Base-by-base conservation (phyloP, 2,888 invertebrate genomes). In the Agapetus fuscipes region DNA sequence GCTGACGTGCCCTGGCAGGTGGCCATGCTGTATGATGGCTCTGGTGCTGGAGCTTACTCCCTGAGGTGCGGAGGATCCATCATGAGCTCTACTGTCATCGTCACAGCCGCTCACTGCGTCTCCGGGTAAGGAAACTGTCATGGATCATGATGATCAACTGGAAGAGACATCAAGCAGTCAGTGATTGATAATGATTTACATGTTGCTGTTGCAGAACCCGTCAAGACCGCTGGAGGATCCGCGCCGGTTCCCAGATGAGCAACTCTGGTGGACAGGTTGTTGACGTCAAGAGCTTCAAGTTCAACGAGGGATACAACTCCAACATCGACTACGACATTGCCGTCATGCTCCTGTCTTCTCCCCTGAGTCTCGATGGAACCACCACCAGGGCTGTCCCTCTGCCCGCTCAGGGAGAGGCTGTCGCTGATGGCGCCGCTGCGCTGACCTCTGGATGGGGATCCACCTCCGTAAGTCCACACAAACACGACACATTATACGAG, bases 31-130 rank as follows among this genome's bases (percentile, higher is more conserved):
- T 30, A 37, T 7, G 37, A 29, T 13, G 10, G 26, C 9, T 3
- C 3, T 7, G 27, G 32, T n/a, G n/a, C n/a, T n/a, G 40, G 25
- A 1, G 15, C 13, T 11, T 41, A 14, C 27, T 17, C 6, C n/a
- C 43, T 26, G 7, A 9, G 20, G 5, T 44, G 43, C 27, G 39
- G 36, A n/a, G 43, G 40, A 13, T 14, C 32, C n/a, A 48, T 69
- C 12, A 55, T 69, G 20, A 52, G 52, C 3, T 35, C 48, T 3
- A 55, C 49, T 29, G 56, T 57, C 2, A 41, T 62, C 9, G 49
- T 68, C 14, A 64, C 66, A 16, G 69, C 69, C 29, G 68, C 59
- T 3, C 69, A 69, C 46, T 69, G 69, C 45, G 58, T 54, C 32
- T 10, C 17, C 3, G 32, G 32, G 38, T 38, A 38, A 36, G 28